Evolutionary conservation across 2,888 invertebrate species (phyloP).

Genomic region (Pinctada fucata): DNA sequence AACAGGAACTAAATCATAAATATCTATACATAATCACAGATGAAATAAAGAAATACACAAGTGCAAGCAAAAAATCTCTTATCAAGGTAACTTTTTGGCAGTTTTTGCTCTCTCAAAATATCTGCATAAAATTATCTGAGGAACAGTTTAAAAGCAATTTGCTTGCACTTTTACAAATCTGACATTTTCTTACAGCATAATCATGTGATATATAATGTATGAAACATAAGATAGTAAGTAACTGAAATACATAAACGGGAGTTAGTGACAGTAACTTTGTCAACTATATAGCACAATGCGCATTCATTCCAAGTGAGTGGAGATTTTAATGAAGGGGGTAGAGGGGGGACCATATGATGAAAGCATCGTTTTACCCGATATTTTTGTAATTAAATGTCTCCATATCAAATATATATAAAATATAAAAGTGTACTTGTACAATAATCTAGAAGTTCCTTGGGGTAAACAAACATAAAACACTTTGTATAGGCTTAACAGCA

Average conservation of each 20-base stretch:
- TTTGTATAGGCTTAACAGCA: no score
- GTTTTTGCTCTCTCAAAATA: no score
- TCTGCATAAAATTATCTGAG: neutral
- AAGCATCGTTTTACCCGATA: neutral
- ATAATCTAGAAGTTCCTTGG: no score
- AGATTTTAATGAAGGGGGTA: neutral
- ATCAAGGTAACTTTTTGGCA: no score
- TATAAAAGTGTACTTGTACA: no score
- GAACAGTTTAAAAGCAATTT: neutral
- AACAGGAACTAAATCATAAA: no score
- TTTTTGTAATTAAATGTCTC: neutral
- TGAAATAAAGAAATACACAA: slow-evolving; percentile 11
- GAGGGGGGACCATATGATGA: slow-evolving; percentile 4
- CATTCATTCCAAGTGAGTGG: slow-evolving; percentile 15
- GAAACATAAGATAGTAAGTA: neutral
- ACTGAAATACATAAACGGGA: neutral
- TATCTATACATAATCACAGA: no score
- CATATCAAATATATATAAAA: neutral
- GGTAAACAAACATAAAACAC: no score
- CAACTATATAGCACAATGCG: slow-evolving; percentile 10
- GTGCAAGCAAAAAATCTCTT: neutral
- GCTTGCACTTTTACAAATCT: slow-evolving; percentile 4
- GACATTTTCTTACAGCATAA: no score
- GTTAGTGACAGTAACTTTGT: neutral
- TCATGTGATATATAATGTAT: neutral